Percentiles rank a stretch among this genome's conserved stretches.
Evolutionary conservation across 2,888 invertebrate species (phyloP).

Genomic region (Cremastinae sp.): DNA sequence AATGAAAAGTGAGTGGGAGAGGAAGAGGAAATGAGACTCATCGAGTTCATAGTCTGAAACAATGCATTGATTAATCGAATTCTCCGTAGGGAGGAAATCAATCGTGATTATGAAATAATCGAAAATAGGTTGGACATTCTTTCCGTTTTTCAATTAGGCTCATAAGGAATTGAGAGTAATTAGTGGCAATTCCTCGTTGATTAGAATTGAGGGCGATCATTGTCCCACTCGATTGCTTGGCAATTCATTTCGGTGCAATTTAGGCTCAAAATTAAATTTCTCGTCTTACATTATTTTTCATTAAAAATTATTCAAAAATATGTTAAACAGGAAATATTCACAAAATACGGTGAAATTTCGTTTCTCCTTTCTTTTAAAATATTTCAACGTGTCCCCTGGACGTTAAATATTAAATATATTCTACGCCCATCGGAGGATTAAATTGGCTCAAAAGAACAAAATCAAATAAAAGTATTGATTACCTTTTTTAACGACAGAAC

Average conservation of each 20-base stretch:
- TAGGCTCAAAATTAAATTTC: conserved; percentile 17
- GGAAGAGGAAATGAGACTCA: conserved; percentile 32
- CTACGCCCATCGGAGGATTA: too few relatives aligned
- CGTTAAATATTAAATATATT: too few relatives aligned
- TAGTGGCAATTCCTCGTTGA: conserved; percentile 45
- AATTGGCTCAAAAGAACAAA: too few relatives aligned
- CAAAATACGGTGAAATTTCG: too few relatives aligned
- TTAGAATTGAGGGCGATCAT: conserved; percentile 55
- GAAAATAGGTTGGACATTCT: conserved; percentile 2
- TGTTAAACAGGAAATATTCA: too few relatives aligned
- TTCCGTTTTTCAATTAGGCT: conserved; percentile 17
- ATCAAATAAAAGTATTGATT: too few relatives aligned
- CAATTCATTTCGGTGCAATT: conserved; percentile 31
- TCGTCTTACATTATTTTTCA: too few relatives aligned
- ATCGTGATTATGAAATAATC: conserved; percentile 34
- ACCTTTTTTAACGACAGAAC: too few relatives aligned
- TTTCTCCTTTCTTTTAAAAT: too few relatives aligned
- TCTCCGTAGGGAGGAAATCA: conserved; percentile 18
- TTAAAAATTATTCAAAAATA: too few relatives aligned
- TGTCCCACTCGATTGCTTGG: conserved; percentile 50
- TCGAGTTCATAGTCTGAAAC: conserved; percentile 29
- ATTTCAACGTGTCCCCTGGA: too few relatives aligned
- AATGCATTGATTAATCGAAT: conserved; percentile 39
- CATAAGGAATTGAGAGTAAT: conserved; percentile 52
- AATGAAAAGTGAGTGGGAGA: conserved; percentile 32